These are phyloP conservation scores for Riparia riparia DNA, from an alignment of 2,113 vertebrate genomes.

Conservation along the genomic window DNA sequence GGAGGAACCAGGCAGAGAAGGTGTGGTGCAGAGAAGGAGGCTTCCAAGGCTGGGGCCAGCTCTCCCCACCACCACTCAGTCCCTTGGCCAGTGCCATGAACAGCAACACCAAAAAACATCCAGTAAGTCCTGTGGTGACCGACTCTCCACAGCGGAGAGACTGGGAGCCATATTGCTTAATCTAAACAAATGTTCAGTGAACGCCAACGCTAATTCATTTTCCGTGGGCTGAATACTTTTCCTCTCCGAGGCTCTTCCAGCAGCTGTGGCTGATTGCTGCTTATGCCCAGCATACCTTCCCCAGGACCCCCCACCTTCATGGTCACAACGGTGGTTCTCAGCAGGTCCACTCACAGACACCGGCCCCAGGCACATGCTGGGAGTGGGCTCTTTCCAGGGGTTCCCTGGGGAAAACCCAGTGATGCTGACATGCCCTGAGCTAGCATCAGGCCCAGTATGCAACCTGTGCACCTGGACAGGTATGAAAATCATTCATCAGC, in stretches of 20 bases:
- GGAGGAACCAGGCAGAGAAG: not conserved
- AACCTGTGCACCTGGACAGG: not conserved
- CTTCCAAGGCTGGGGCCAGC: fast-evolving
- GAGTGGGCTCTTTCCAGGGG: not conserved
- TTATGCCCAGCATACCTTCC: not conserved
- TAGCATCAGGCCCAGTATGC: not conserved
- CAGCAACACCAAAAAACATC: not conserved
- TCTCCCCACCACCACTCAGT: not conserved
- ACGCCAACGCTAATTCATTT: not conserved
- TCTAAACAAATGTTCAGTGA: slow-evolving; percentile 40
- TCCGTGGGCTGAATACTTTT: not conserved
- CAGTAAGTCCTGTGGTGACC: not conserved
- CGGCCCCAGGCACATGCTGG: not conserved
- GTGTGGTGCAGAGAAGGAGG: not conserved
- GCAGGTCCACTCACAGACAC: not conserved
- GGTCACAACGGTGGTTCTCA: not conserved
- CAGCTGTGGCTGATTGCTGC: slow-evolving; percentile 12
- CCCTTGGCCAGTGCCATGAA: not conserved
- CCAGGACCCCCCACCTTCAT: not conserved
- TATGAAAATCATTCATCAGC: not conserved
- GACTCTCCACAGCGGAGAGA: not conserved
- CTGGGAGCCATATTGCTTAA: slow-evolving; percentile 9
- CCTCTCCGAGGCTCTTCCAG: not conserved
- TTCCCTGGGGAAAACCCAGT: not conserved
- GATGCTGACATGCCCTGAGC: not conserved